These are phyloP conservation scores for Eospalax fontanierii DNA, from an alignment of 2,797 vertebrate genomes.

Conservation along the genomic window DNA sequence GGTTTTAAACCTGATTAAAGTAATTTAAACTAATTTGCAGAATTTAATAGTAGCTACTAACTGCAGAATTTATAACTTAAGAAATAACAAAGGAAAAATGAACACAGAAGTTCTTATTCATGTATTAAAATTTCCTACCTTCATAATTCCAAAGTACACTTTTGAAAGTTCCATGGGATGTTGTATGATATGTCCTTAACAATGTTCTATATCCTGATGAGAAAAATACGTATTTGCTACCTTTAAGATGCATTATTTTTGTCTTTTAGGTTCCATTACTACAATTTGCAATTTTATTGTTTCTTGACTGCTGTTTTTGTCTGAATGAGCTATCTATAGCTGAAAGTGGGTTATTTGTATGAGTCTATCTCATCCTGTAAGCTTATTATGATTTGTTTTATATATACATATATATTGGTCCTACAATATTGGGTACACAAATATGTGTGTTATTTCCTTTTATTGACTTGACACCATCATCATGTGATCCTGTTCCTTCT, in stretches of 20 bases:
- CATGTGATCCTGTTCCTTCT: background rate
- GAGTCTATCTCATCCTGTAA: background rate
- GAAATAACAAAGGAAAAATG: background rate
- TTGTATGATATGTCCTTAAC: background rate
- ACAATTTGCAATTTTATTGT: background rate
- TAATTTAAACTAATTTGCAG: constrained; percentile 64
- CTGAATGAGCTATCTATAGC: background rate
- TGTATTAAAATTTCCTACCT: background rate
- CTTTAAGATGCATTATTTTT: background rate
- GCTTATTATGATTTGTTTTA: background rate
- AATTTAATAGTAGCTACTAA: constrained; percentile 38
- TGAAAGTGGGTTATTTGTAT: background rate
- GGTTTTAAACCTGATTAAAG: constrained; percentile 31
- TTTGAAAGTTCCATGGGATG: background rate
- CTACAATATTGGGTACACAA: background rate
- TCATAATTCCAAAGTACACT: background rate
- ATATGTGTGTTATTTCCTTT: background rate
- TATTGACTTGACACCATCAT: background rate
- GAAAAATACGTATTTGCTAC: background rate
- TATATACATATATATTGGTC: background rate
- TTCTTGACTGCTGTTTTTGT: background rate
- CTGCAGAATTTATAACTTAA: background rate
- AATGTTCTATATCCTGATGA: background rate
- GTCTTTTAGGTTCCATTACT: background rate
- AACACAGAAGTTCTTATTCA: background rate